phyloP scores from a whole-genome alignment of 2,797 vertebrate genomes.

The Holocentrus rufus region DNA sequence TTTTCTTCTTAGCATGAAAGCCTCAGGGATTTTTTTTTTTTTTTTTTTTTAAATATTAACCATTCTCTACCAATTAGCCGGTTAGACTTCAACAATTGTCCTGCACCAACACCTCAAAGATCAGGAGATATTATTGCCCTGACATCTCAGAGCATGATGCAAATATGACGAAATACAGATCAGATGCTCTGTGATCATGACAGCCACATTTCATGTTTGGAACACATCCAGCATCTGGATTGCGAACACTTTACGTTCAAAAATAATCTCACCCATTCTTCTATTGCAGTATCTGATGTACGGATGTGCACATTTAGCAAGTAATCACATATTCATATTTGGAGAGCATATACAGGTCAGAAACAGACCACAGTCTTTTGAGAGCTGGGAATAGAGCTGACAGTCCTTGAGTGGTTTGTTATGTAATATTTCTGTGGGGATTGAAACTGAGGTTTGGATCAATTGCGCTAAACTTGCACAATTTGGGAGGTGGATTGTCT shows the following conservation, averaged over 20 bases:
- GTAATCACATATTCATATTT: neutral
- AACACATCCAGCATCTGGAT: neutral
- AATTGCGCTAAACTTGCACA: too few relatives aligned
- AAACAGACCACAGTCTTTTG: neutral
- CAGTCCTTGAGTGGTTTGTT: slow-evolving; percentile 14
- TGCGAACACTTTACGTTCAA: neutral
- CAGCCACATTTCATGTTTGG: neutral
- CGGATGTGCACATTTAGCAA: neutral
- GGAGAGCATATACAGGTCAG: neutral
- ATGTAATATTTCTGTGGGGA: neutral
- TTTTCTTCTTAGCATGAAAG: neutral
- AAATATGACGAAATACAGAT: slow-evolving; percentile 12
- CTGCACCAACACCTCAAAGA: neutral
- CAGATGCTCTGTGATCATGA: too few relatives aligned
- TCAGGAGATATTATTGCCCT: neutral
- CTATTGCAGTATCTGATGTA: neutral
- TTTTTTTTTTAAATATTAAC: neutral
- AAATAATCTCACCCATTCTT: neutral
- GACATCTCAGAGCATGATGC: neutral
- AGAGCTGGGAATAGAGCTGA: slow-evolving; percentile 1
- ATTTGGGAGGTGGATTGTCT: neutral
- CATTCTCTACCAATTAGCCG: neutral
- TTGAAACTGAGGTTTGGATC: slow-evolving; percentile 5
- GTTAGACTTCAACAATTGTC: neutral
- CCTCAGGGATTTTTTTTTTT: neutral